Evolutionary conservation across 2,888 invertebrate species (phyloP), one percentile per base, ranked within the genome.

Genomic region (Chloroclystis v-ata): DNA sequence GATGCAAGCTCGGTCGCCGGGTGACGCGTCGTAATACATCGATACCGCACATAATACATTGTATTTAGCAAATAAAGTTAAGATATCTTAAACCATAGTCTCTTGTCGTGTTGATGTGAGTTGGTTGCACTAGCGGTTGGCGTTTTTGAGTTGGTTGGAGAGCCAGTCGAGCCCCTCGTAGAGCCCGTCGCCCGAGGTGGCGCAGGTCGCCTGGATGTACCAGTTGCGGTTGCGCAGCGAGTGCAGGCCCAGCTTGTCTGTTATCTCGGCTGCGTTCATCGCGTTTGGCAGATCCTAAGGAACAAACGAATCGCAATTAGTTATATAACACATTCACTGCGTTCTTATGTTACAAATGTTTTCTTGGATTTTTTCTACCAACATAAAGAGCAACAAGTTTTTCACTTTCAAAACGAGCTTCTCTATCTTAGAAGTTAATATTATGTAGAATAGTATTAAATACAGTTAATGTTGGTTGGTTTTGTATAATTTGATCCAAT

Each of bases 141-240:
- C 96, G 89, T 97, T 98, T 92, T 99, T 99, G 81, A 99, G 93
- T 90, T 98, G 97, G 91, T 97, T 98, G 89, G 98, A 98, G 82
- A 99, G 95, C 99, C 99, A 99, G 90, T 99, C 99, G 72, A 99
- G 94, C 67, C 99, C 99, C 89, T 99, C 99, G 87, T 99, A 99
- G 61, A 99, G 92, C 60, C 99, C 99, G 86, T 99, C 98, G 64
- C 99, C 99, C 78, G 97, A 97, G 65, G 99, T 99, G 89, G 99
- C 99, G 90, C 99, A 99, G 76, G 96, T 97, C 75, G 97, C 96
- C 89, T 97, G 97, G 80, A 97, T 97, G 90, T 97, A 97, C 97
- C 97, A 97, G 89, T 97, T 96, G 85, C 98, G 95, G 90, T 98
- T 98, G 87, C 98, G 94, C 87, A 99, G 91, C 78, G 97, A 97